These are phyloP conservation scores for Schizotus pectinicornis DNA, from an alignment of 2,888 invertebrate genomes.

Conservation along the genomic window DNA sequence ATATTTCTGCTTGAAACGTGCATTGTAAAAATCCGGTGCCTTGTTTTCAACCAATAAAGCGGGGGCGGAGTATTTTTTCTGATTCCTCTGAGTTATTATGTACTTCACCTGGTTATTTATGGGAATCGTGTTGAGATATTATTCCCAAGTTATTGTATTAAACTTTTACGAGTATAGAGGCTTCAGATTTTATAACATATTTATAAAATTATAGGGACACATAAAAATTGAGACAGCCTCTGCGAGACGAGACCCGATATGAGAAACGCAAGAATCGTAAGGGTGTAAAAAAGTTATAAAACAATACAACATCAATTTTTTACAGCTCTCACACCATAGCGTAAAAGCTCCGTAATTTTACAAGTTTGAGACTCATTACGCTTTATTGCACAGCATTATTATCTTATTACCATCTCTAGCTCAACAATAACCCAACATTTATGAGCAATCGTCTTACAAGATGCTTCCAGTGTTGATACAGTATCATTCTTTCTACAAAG, in stretches of 20 bases:
- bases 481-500: too few species aligned
- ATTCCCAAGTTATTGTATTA: slow-evolving; percentile 24
- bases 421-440: slow-evolving; percentile 5
- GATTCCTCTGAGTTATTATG: slow-evolving; percentile 4
- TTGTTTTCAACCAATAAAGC: neutral
- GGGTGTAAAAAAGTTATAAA: slow-evolving; percentile 25
- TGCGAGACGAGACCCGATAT: slow-evolving; percentile 1
- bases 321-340: slow-evolving; percentile 6
- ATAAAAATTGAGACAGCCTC: slow-evolving; percentile 3
- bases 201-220: slow-evolving; percentile 23
- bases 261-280: slow-evolving; percentile 18
- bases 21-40: neutral
- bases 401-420: slow-evolving; percentile 13
- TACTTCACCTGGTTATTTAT: slow-evolving; percentile 5
- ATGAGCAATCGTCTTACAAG: slow-evolving; percentile 2
- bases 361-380: slow-evolving; percentile 20
- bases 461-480: too few species aligned
- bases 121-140: slow-evolving; percentile 18
- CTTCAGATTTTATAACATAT: slow-evolving; percentile 18
- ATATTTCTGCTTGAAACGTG: neutral
- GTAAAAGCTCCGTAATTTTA: slow-evolving; percentile 14
- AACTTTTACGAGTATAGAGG: slow-evolving; percentile 15
- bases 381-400: slow-evolving; percentile 17
- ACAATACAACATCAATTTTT: slow-evolving; percentile 22
- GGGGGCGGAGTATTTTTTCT: neutral